Evolutionary conservation across 1,140 invertebrate species (phyloP), one percentile per base, ranked within the genome.

Genomic region (Drosophila sulfurigaster): DNA sequence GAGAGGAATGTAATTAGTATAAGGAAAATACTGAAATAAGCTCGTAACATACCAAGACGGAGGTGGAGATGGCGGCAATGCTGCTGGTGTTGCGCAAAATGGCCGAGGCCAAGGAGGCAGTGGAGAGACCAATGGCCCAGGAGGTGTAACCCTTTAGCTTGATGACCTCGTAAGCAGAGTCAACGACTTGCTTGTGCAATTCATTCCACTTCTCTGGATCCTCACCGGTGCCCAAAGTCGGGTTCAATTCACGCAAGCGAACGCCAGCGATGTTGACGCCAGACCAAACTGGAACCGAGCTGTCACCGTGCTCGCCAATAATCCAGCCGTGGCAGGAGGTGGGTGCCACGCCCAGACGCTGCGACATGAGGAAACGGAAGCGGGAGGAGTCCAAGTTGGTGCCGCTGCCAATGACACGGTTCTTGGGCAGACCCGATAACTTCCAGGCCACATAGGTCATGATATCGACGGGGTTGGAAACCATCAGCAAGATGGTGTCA

Each of bases 361-460:
- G 96, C 0, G 96, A 97, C 52, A 98, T 94, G 13, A 98, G 93
- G 93, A 97, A 98, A n/a, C 97, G 95, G 93, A 98, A 98, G 46
- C 98, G 93, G 0, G 97, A 96, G 0, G 97, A 97, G 93, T 98
- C 98, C 46, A 98, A 93, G 93, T 98, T 98, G 5, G 97, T 98
- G 15, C 98, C 98, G 45, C 97, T 97, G 15, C 98, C 98, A 82
- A 98, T 96, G 6, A 98, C 96, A 41, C 96, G 95, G 85, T 98
- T 95, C 83, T 96, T 96, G 10, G 97, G 97, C 70, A 98, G 93
- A 2, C 97, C 97, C 71, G 97, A 98, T 30, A 98, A 88, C 91
- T 98, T 98, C 97, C 97, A 98, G 2, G 97, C 96, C n/a, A 98
- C 96, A 86, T 98, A 98, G 4, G 97, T 98, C 67, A 98, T 93